phyloP scores from a whole-genome alignment of 2,113 vertebrate genomes.

The Petromus typicus region DNA sequence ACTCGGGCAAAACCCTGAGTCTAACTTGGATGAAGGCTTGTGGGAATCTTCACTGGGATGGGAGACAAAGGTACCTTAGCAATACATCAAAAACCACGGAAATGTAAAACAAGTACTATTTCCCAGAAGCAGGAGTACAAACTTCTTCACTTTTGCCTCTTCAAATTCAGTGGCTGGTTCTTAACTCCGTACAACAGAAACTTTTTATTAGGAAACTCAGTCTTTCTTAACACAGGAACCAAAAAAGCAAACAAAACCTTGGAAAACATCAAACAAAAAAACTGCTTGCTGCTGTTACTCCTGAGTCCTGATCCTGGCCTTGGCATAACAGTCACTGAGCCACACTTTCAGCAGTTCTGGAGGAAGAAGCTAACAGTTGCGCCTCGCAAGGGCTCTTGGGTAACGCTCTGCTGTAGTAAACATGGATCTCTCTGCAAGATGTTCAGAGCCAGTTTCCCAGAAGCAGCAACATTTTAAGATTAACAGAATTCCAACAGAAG shows the following conservation, averaged over 20 bases:
- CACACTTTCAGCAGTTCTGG: not conserved
- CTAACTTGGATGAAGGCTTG: not conserved
- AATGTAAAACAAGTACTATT: not conserved
- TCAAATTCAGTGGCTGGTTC: not conserved
- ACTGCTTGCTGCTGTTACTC: not conserved
- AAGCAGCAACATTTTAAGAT: not conserved
- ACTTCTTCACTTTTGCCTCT: not conserved
- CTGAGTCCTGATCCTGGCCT: not conserved
- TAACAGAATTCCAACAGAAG: not conserved
- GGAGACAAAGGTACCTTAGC: not conserved
- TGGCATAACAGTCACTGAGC: not conserved
- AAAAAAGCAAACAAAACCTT: not conserved
- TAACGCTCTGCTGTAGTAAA: not conserved
- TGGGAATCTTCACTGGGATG: not conserved
- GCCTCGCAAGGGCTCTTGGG: not conserved
- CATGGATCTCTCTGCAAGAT: not conserved
- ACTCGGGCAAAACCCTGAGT: not conserved
- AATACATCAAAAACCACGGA: not conserved
- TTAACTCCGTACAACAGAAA: constrained; percentile 8
- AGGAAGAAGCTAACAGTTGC: not conserved
- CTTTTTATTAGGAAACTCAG: not conserved
- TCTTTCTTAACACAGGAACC: not conserved
- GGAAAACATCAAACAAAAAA: not conserved
- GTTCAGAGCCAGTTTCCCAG: not conserved
- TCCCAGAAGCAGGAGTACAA: not conserved